A percentile compares a stretch with the other conserved stretches of the same genome.
Evolutionary conservation across 2,797 vertebrate species (phyloP).

Genomic region (Nannoperca obscura): DNA sequence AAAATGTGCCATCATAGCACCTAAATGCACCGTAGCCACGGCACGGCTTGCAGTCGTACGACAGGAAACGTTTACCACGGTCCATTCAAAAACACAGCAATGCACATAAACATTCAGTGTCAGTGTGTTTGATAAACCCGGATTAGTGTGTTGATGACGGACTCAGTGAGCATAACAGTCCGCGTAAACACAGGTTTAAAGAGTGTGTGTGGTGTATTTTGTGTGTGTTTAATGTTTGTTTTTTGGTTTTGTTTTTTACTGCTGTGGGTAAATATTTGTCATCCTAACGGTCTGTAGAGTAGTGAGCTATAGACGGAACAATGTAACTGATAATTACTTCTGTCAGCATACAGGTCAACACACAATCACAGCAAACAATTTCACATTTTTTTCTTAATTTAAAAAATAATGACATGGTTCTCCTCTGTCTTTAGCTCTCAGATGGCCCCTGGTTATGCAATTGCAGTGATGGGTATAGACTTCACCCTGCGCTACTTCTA

Average conservation of each 20-base stretch:
- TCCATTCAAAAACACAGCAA: constrained; percentile 19
- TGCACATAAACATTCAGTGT: constrained; percentile 53
- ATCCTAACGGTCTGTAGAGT: not conserved
- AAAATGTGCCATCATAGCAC: constrained; percentile 16
- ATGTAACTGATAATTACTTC: not conserved
- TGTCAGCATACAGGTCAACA: not conserved
- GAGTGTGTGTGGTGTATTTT: not conserved
- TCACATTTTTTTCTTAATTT: not conserved
- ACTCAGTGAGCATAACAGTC: constrained; percentile 58
- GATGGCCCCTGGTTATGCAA: constrained; percentile 92
- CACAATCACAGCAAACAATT: not conserved
- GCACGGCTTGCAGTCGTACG: constrained; percentile 14
- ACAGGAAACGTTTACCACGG: constrained; percentile 46
- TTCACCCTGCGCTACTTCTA: constrained; percentile 98
- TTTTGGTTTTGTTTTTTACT: not conserved
- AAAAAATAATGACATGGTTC: no score
- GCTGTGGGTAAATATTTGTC: constrained; percentile 22
- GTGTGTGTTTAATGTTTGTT: constrained; percentile 13
- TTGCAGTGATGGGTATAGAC: constrained; percentile 98
- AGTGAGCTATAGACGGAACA: not conserved
- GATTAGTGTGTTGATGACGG: constrained; percentile 50
- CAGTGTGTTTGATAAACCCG: constrained; percentile 50
- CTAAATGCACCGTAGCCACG: not conserved
- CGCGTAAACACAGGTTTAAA: constrained; percentile 43
- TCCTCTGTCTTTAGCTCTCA: constrained; percentile 90